Percentiles rank a stretch among this genome's conserved stretches.
phyloP scores from a whole-genome alignment of 2,797 vertebrate genomes.

The Rhinophrynus dorsalis region DNA sequence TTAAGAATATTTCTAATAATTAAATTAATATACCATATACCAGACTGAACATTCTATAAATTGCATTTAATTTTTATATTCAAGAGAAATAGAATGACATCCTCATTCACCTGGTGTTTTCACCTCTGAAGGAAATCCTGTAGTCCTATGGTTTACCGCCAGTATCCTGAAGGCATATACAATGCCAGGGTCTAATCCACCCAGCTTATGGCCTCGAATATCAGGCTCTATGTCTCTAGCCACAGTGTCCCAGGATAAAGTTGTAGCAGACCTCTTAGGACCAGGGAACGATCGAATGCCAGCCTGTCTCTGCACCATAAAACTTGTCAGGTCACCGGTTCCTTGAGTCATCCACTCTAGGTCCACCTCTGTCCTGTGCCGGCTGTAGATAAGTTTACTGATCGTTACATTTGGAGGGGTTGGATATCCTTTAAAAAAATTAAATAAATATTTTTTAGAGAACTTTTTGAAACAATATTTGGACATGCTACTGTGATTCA shows the following conservation, averaged over 20 bases:
- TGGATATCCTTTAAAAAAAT: slow-evolving; percentile 70
- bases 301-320: slow-evolving; percentile 76
- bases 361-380: slow-evolving; percentile 77
- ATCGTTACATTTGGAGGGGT: slow-evolving; percentile 85
- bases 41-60: too few relatives aligned
- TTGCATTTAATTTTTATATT: too few relatives aligned
- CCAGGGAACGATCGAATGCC: slow-evolving; percentile 44
- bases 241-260: slow-evolving; percentile 72
- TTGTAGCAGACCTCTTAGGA: slow-evolving; percentile 34
- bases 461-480: too few relatives aligned
- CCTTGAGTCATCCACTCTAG: slow-evolving; percentile 75
- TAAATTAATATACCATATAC: too few relatives aligned
- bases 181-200: slow-evolving; percentile 72
- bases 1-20: too few relatives aligned
- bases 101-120: slow-evolving; percentile 88
- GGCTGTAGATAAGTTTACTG: slow-evolving; percentile 75
- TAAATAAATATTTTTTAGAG: neutral
- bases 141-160: slow-evolving; percentile 82
- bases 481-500: too few relatives aligned
- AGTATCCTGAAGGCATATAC: slow-evolving; percentile 81
- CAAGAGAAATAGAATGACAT: too few relatives aligned
- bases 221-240: slow-evolving; percentile 72
- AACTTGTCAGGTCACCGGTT: slow-evolving; percentile 75
- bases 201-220: slow-evolving; percentile 68
- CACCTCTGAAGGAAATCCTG: slow-evolving; percentile 81